Conservation (phyloP, 2,797 vertebrate genomes). For the Chrysocyon brachyurus region DNA sequence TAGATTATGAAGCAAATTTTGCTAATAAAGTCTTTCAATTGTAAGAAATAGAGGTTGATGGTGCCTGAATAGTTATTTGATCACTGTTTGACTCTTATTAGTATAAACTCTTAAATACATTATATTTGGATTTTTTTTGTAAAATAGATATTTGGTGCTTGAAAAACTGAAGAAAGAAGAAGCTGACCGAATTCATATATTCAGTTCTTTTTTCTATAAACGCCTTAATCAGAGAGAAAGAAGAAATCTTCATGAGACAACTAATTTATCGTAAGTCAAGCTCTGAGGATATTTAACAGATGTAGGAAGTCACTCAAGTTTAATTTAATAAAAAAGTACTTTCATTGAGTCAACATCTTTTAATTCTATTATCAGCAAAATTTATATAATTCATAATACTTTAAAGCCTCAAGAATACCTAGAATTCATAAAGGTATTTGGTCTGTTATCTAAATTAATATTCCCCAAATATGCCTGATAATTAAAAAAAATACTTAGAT, state of each 20-base stretch:
- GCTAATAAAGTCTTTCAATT: constrained; percentile 18
- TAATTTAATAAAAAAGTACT: constrained; percentile 9
- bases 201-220: constrained; percentile 99
- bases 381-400: constrained; percentile 29
- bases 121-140: constrained; percentile 57
- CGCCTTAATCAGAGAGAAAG: constrained; percentile 98
- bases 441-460: neutral
- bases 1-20: constrained; percentile 36
- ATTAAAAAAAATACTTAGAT: neutral
- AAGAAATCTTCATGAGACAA: constrained; percentile 92
- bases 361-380: constrained; percentile 13
- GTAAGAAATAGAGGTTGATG: constrained; percentile 10
- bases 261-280: constrained; percentile 94
- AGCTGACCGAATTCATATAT: constrained; percentile 96
- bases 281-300: constrained; percentile 34
- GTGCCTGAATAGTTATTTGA: constrained; percentile 41
- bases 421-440: constrained; percentile 9
- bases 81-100: constrained; percentile 42
- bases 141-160: constrained; percentile 95
- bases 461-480: constrained; percentile 12
- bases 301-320: neutral
- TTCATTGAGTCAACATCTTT: neutral
- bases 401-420: constrained; percentile 25
- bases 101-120: constrained; percentile 1
- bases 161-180: constrained; percentile 97